phyloP scores from a whole-genome alignment of 2,888 invertebrate species.

The Netelia melanura region DNA sequence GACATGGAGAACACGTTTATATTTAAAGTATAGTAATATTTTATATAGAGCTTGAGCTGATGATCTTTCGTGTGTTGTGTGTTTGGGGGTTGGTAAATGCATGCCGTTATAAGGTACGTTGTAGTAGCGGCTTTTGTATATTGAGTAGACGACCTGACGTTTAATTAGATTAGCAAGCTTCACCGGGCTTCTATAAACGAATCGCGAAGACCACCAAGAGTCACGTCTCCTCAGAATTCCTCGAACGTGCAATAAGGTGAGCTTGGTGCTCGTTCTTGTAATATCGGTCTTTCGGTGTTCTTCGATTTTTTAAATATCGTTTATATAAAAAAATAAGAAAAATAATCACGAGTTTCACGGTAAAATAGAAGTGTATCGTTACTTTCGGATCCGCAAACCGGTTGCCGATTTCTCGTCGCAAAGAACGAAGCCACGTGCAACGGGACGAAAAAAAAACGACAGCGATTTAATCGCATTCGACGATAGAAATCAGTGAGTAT shows the following conservation, averaged over 20 bases:
- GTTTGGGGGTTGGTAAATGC: slow-evolving; percentile 35
- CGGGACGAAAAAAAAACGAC: background rate
- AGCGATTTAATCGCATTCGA: background rate
- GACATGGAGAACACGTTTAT: background rate
- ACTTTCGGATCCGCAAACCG: background rate
- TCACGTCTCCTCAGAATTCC: slow-evolving; percentile 77
- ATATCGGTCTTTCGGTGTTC: slow-evolving; percentile 17
- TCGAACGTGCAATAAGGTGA: slow-evolving; percentile 75
- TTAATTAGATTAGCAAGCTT: slow-evolving; percentile 80
- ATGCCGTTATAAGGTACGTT: slow-evolving; percentile 2
- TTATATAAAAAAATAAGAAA: background rate
- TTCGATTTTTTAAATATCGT: slow-evolving; percentile 26
- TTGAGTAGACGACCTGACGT: slow-evolving; percentile 61
- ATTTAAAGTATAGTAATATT: background rate
- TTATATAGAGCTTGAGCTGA: background rate
- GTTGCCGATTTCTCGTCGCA: background rate
- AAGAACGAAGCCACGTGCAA: background rate
- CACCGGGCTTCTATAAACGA: slow-evolving; percentile 82
- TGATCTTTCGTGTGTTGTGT: slow-evolving; percentile 16
- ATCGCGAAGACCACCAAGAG: slow-evolving; percentile 82
- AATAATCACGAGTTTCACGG: background rate
- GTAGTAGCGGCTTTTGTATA: slow-evolving; percentile 24
- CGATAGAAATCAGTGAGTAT: slow-evolving; percentile 27
- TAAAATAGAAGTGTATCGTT: background rate
- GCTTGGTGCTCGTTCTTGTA: slow-evolving; percentile 62